Percentiles rank a stretch among this genome's conserved stretches.
Evolutionary conservation across 1,140 invertebrate species (phyloP).

Genomic region (Chionoecetes opilio): DNA sequence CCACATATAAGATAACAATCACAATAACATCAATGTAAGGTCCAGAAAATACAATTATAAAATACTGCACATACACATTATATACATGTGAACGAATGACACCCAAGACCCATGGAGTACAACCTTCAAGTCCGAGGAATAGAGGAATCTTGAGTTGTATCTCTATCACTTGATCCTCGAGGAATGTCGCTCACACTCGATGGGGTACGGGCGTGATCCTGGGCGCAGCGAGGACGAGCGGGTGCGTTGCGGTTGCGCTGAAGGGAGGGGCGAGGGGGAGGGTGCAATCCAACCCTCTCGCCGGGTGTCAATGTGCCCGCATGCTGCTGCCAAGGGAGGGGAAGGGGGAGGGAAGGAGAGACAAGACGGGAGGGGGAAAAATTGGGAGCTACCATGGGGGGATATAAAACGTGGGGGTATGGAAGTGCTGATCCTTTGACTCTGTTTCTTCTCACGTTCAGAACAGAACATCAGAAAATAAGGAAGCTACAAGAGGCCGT

Average conservation of each 20-base stretch:
- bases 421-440: neutral
- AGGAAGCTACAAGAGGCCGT: too few relatives aligned
- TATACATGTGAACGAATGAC: neutral
- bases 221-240: neutral
- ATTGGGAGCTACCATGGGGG: neutral
- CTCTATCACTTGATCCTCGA: conserved; percentile 8
- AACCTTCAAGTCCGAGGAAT: neutral
- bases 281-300: neutral
- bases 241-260: neutral
- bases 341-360: neutral
- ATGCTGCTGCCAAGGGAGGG: conserved; percentile 54
- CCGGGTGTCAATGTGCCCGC: conserved; percentile 77
- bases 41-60: too few relatives aligned
- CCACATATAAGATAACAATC: too few relatives aligned
- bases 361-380: conserved; percentile 11
- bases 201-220: neutral
- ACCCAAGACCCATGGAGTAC: neutral
- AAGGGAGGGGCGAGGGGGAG: neutral
- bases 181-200: neutral
- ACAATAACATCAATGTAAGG: too few relatives aligned
- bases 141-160: neutral
- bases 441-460: neutral
- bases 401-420: neutral
- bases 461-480: too few relatives aligned
- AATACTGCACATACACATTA: conserved; percentile 9